Percentiles rank a stretch among this genome's conserved stretches.
Evolutionary conservation across 2,113 vertebrate species (phyloP).

Genomic region (Campylorhamphus procurvoides): DNA sequence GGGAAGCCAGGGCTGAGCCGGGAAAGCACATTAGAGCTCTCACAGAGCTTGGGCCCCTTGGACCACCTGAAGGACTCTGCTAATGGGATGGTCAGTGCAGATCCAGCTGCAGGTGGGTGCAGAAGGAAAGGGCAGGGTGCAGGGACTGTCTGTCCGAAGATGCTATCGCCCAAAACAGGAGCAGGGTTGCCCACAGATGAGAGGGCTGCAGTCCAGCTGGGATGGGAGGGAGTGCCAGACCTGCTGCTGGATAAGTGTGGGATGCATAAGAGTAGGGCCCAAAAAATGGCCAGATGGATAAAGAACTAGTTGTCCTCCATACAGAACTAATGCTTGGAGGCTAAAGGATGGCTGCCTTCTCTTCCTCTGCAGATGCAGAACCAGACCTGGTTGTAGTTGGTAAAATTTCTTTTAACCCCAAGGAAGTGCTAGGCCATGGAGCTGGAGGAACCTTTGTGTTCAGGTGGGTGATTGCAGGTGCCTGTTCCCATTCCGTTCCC

Average conservation of each 20-base stretch:
- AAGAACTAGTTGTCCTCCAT: not conserved
- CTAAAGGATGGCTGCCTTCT: not conserved
- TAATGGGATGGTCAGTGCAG: not conserved
- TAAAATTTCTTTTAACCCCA: slow-evolving; percentile 90
- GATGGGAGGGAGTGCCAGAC: not conserved
- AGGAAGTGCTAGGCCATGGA: slow-evolving; percentile 88
- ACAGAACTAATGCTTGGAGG: not conserved
- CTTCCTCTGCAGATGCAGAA: slow-evolving; percentile 16
- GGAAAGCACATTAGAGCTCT: not conserved
- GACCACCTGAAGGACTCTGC: not conserved
- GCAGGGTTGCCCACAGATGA: not conserved
- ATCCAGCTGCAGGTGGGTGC: slow-evolving; percentile 31
- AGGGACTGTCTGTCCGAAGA: not conserved
- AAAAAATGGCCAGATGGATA: not conserved
- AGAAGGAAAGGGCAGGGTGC: not conserved
- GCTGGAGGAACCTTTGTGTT: slow-evolving; percentile 94
- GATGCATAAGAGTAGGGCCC: not conserved
- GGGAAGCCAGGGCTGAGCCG: not conserved
- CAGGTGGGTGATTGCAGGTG: slow-evolving; percentile 71
- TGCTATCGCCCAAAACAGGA: not conserved
- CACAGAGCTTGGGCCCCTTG: not conserved
- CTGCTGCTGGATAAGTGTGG: not conserved
- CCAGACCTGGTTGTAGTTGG: slow-evolving; percentile 81
- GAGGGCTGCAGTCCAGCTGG: not conserved
- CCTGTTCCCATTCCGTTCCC: too few species aligned